Evolutionary conservation across 2,888 invertebrate species (phyloP).

Genomic region (Himalopsyche japonica): DNA sequence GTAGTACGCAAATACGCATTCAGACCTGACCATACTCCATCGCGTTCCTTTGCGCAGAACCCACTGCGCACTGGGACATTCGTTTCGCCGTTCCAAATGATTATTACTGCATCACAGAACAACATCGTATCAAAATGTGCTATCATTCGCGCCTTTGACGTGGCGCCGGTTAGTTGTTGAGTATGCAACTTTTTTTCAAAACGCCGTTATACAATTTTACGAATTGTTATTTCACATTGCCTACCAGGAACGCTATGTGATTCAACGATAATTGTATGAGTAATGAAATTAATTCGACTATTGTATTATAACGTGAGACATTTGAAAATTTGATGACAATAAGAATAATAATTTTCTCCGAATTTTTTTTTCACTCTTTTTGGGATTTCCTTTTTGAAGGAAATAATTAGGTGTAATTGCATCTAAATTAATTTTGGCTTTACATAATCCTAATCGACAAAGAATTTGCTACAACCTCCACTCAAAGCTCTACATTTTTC

Average conservation of each 20-base stretch:
- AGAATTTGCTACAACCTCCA: too few species aligned
- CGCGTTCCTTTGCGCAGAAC: conserved; percentile 25
- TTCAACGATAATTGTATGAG: background rate
- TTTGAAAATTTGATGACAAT: background rate
- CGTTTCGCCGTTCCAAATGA: conserved; percentile 17
- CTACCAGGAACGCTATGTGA: background rate
- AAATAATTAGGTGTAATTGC: too few species aligned
- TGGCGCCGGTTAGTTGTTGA: background rate
- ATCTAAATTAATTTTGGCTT: too few species aligned
- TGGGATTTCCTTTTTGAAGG: too few species aligned
- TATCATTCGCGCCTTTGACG: background rate
- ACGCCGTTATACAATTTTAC: background rate
- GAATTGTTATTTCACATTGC: background rate
- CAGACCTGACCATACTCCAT: conserved; percentile 27
- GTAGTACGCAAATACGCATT: conserved; percentile 17
- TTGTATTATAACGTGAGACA: background rate
- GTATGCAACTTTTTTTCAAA: background rate
- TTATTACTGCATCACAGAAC: background rate
- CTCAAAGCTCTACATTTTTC: too few species aligned
- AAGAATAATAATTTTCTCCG: background rate
- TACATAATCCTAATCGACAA: too few species aligned
- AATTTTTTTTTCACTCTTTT: background rate
- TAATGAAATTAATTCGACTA: background rate
- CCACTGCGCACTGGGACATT: conserved; percentile 14
- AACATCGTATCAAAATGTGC: background rate